A percentile compares a stretch with the other conserved stretches of the same genome.
These are phyloP conservation scores for Cheilosia vulpina DNA, from an alignment of 2,888 invertebrate species.

Conservation along the genomic window DNA sequence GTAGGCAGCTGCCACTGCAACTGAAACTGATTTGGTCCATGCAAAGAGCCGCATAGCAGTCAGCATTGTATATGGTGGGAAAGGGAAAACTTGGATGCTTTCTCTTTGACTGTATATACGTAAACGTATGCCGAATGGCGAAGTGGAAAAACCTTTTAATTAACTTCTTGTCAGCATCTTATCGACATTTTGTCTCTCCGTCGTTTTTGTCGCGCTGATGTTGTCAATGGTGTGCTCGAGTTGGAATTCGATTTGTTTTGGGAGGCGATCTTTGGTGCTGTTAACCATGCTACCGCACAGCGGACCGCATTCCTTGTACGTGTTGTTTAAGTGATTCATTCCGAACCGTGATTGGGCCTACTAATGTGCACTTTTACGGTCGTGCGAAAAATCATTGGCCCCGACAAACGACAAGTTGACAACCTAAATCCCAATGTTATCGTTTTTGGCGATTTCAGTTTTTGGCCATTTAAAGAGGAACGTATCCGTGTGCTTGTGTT, in stretches of 20 bases:
- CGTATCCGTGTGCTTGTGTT: not conserved
- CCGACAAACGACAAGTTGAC: conserved; percentile 61
- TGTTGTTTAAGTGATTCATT: conserved; percentile 74
- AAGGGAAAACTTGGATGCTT: conserved; percentile 57
- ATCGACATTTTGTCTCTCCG: conserved; percentile 59
- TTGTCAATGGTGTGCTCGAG: conserved; percentile 7
- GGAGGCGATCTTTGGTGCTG: conserved; percentile 46
- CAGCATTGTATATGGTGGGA: not conserved
- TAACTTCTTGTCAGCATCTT: conserved; percentile 72
- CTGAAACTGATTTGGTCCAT: conserved; percentile 55
- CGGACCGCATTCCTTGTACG: conserved; percentile 62
- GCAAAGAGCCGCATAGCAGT: conserved; percentile 62
- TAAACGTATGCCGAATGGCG: conserved; percentile 8
- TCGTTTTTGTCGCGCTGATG: conserved; percentile 11
- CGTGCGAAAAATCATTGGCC: conserved; percentile 68
- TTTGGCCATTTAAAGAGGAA: not conserved
- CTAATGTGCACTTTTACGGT: conserved; percentile 64
- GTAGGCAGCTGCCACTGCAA: conserved; percentile 29
- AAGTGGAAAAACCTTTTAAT: conserved; percentile 72
- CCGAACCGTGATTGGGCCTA: conserved; percentile 53
- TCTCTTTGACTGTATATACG: conserved; percentile 57
- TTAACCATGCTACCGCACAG: conserved; percentile 12
- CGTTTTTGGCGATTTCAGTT: conserved; percentile 32
- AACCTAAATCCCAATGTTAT: conserved; percentile 49
- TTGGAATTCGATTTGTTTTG: conserved; percentile 52